Evolutionary conservation across 2,113 vertebrate genomes (phyloP).

Genomic region (Tragelaphus imberbis): DNA sequence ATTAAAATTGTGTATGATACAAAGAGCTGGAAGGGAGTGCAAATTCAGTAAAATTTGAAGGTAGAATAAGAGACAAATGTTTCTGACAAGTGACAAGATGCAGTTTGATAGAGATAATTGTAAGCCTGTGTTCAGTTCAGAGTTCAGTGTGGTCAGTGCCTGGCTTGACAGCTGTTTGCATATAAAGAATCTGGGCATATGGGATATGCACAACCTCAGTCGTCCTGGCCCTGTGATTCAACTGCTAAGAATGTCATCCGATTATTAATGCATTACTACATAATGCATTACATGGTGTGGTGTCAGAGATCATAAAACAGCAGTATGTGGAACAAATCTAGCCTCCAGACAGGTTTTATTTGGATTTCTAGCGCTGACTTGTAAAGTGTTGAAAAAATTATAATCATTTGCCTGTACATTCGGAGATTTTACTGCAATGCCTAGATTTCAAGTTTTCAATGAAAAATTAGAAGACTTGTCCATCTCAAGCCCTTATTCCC

Average conservation of each 20-base stretch:
- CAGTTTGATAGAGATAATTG: neutral
- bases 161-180: neutral
- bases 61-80: neutral
- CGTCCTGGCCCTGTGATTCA: slow-evolving; percentile 1
- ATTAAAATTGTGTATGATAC: neutral
- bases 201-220: neutral
- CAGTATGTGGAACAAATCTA: neutral
- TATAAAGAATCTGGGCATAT: neutral
- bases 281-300: neutral
- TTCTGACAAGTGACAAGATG: neutral
- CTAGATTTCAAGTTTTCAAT: neutral
- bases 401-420: neutral
- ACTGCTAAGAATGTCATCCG: neutral
- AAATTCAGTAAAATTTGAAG: neutral
- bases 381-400: neutral
- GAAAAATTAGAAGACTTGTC: neutral
- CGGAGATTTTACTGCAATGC: neutral
- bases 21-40: neutral
- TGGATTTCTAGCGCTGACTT: neutral
- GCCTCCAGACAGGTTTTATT: neutral
- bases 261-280: neutral
- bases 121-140: neutral
- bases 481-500: neutral
- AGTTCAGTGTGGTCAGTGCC: neutral
- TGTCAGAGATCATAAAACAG: neutral